phyloP scores from a whole-genome alignment of 2,797 vertebrate genomes.

The Chanos chanos region DNA sequence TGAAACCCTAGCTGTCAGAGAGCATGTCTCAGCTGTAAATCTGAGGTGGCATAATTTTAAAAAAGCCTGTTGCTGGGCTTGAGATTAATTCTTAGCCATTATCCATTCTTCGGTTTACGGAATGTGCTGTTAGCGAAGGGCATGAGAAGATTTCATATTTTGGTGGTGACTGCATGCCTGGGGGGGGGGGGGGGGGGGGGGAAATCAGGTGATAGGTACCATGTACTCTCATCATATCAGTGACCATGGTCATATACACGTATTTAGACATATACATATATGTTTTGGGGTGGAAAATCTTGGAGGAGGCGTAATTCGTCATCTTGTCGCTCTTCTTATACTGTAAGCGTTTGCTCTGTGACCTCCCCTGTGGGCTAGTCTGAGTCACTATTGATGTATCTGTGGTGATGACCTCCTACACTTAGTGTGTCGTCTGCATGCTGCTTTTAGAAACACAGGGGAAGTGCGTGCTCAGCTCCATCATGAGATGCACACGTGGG shows the following conservation, averaged over 20 bases:
- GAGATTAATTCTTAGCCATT: constrained; percentile 4
- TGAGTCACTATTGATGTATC: constrained; percentile 52
- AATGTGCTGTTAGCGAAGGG: background rate
- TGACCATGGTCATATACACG: constrained; percentile 36
- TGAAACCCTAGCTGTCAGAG: constrained; percentile 13
- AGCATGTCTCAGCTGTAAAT: constrained; percentile 1
- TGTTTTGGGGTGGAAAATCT: constrained; percentile 59
- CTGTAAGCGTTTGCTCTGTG: constrained; percentile 36
- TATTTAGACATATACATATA: too few relatives aligned
- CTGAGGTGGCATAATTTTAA: constrained; percentile 1
- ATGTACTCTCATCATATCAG: background rate
- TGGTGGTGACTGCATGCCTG: background rate
- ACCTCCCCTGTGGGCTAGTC: constrained; percentile 26
- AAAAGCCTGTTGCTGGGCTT: constrained; percentile 14
- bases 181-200: background rate
- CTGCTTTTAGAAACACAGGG: constrained; percentile 43
- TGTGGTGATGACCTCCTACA: constrained; percentile 46
- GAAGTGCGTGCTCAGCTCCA: constrained; percentile 46
- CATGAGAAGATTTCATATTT: background rate
- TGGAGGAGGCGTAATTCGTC: constrained; percentile 37
- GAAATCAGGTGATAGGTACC: background rate
- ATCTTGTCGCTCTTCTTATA: constrained; percentile 38
- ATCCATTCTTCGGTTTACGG: background rate
- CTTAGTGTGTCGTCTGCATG: constrained; percentile 35
- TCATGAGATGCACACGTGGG: constrained; percentile 69